These are phyloP conservation scores for Pseudopipra pipra DNA, from an alignment of 2,113 vertebrate genomes.

Conservation along the genomic window DNA sequence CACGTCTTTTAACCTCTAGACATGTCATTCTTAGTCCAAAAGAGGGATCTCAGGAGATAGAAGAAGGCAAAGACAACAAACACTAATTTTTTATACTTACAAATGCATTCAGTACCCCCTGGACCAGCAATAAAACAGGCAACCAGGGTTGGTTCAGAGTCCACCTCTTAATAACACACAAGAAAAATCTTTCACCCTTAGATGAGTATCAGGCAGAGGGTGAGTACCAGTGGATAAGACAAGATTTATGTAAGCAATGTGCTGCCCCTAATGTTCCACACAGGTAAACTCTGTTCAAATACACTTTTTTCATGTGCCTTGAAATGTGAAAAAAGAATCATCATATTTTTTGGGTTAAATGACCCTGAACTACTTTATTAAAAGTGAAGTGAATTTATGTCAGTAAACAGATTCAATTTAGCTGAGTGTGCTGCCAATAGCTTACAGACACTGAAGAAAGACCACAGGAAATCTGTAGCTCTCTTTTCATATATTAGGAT, in stretches of 20 bases:
- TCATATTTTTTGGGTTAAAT: background rate
- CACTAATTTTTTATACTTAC: conserved; percentile 2
- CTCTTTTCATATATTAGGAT: background rate
- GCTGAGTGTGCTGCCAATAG: background rate
- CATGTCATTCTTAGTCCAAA: background rate
- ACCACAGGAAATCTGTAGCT: background rate
- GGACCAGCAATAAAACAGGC: background rate
- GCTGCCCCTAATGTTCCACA: background rate
- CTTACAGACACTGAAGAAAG: background rate
- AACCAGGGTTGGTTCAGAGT: background rate
- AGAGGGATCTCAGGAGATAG: background rate
- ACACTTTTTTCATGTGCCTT: background rate
- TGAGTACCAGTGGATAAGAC: background rate
- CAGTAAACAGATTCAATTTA: background rate
- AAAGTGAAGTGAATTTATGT: background rate
- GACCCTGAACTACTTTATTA: background rate
- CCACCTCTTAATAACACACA: background rate
- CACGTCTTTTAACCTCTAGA: conserved; percentile 20
- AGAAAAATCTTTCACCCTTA: background rate
- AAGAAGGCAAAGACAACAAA: background rate
- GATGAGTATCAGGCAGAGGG: background rate
- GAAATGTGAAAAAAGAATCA: background rate
- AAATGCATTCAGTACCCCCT: background rate
- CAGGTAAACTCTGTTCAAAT: background rate
- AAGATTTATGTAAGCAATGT: background rate